These are phyloP conservation scores for Prunella strophiata DNA, from an alignment of 2,797 vertebrate species.

Conservation along the genomic window DNA sequence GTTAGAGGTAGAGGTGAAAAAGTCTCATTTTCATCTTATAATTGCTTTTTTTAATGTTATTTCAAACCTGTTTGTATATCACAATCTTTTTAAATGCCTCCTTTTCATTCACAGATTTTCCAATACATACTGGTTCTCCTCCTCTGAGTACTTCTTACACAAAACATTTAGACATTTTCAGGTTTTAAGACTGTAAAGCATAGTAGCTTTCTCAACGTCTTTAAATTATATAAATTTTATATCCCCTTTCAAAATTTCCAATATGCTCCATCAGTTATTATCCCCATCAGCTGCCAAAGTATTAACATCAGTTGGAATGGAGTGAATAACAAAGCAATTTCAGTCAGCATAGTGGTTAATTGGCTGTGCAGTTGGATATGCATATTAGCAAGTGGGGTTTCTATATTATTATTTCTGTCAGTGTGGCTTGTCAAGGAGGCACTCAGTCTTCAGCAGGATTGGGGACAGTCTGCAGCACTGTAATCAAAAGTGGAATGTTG, in stretches of 20 bases:
- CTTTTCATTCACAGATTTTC: not conserved
- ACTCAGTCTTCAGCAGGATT: slow-evolving; percentile 67
- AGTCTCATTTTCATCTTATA: not conserved
- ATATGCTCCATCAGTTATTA: slow-evolving; percentile 72
- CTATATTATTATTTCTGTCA: slow-evolving; percentile 81
- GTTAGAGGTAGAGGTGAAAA: slow-evolving; percentile 6
- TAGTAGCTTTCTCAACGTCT: slow-evolving; percentile 18
- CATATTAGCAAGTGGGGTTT: slow-evolving; percentile 77
- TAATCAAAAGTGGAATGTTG: slow-evolving; percentile 70
- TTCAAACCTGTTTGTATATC: not conserved
- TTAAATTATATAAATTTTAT: slow-evolving; percentile 63
- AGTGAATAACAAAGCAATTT: slow-evolving; percentile 78
- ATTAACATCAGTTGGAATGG: slow-evolving; percentile 73
- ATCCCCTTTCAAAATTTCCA: slow-evolving; percentile 67
- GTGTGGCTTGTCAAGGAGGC: slow-evolving; percentile 75
- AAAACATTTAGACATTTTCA: not conserved
- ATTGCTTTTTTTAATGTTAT: not conserved
- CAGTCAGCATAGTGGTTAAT: slow-evolving; percentile 78
- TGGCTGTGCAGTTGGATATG: slow-evolving; percentile 78
- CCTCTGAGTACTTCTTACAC: not conserved
- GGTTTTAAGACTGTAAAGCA: slow-evolving; percentile 9
- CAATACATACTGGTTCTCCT: not conserved
- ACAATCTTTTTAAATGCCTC: not conserved
- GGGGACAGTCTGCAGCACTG: slow-evolving; percentile 28
- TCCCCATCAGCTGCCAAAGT: slow-evolving; percentile 70